phyloP scores from a whole-genome alignment of 2,797 vertebrate species.

The Pseudochirops cupreus region DNA sequence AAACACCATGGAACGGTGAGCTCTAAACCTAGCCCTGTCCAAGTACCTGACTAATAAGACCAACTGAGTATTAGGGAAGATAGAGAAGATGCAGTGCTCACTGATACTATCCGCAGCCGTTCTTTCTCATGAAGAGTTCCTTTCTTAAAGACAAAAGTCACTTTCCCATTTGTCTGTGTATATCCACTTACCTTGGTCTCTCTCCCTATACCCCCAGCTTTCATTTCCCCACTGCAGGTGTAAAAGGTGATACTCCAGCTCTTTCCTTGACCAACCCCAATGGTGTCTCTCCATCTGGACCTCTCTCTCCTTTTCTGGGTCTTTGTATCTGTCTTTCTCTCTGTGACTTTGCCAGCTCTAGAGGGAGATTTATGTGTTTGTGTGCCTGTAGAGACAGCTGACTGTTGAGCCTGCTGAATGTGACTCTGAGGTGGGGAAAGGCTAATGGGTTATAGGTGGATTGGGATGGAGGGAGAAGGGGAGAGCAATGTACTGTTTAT shows the following conservation, averaged over 20 bases:
- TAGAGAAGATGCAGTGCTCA: neutral
- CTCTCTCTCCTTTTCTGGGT: neutral
- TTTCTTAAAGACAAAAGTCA: neutral
- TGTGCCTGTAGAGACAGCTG: conserved; percentile 57
- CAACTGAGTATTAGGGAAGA: too few species aligned
- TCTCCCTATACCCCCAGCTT: neutral
- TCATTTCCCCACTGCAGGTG: neutral
- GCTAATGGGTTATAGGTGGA: neutral
- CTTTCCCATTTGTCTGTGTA: neutral
- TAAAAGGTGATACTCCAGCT: neutral
- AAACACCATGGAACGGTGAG: neutral
- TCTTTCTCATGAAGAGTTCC: neutral
- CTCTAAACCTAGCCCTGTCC: neutral
- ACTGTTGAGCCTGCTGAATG: conserved; percentile 22
- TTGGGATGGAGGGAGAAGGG: neutral
- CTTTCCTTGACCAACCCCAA: conserved; percentile 19
- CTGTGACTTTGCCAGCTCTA: conserved; percentile 57
- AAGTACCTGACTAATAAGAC: neutral
- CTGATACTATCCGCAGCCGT: neutral
- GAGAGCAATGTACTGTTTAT: conserved; percentile 46
- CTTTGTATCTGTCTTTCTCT: conserved; percentile 57
- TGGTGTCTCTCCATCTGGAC: neutral
- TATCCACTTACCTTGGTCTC: neutral
- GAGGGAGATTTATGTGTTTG: conserved; percentile 59
- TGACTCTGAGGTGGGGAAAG: neutral